Conservation (phyloP, 2,113 vertebrate genomes). For the Centropus bengalensis region DNA sequence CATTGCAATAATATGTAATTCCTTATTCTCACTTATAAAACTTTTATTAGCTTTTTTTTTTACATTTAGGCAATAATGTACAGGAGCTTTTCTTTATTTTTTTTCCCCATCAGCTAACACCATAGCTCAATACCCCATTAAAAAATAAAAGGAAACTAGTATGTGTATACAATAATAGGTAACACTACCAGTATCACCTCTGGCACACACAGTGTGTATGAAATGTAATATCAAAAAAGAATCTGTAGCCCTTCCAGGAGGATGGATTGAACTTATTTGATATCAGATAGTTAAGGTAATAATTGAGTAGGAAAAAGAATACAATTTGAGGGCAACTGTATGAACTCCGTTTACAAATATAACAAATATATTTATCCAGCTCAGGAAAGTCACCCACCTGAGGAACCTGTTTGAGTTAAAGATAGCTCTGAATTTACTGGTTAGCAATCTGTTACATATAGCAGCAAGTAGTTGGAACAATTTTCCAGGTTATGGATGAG, state of each 20-base stretch:
- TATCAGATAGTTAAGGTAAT: neutral
- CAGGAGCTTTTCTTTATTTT: neutral
- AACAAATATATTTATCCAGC: neutral
- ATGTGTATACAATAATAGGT: neutral
- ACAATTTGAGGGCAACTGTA: neutral
- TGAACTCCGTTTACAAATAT: neutral
- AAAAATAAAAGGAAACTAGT: neutral
- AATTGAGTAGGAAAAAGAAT: neutral
- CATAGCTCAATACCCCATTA: neutral
- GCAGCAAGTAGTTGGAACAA: neutral
- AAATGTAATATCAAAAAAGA: neutral
- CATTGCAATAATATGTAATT: neutral
- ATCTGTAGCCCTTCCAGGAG: neutral
- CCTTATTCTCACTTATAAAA: conserved; percentile 6
- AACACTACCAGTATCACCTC: neutral
- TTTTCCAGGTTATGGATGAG: neutral
- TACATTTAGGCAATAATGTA: neutral
- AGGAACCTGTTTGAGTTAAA: neutral
- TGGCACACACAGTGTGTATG: rapidly evolving
- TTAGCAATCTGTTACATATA: neutral
- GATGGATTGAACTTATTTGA: conserved; percentile 6
- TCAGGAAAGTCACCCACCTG: neutral
- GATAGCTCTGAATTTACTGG: neutral
- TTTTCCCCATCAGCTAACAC: neutral
- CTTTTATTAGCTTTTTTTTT: neutral